phyloP scores from a whole-genome alignment of 2,888 invertebrate genomes.

The Drosophila helvetica region DNA sequence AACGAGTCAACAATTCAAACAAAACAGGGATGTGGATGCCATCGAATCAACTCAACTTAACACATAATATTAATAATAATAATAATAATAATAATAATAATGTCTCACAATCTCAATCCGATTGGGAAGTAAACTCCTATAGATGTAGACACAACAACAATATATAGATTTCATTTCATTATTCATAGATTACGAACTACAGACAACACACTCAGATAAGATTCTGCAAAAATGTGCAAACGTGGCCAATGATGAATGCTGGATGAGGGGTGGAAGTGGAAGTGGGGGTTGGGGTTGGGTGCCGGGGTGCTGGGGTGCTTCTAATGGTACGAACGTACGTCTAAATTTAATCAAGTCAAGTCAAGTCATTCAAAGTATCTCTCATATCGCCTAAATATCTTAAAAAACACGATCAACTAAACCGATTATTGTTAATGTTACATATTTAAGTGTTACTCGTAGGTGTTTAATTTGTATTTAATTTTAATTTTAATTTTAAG shows the following conservation, averaged over 20 bases:
- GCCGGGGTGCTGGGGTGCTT: background rate
- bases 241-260: conserved; percentile 26
- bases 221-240: conserved; percentile 26
- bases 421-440: conserved; percentile 48
- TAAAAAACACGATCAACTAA: conserved; percentile 56
- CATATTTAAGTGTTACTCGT: conserved; percentile 35
- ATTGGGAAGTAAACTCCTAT: conserved; percentile 39
- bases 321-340: conserved; percentile 26
- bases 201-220: conserved; percentile 41
- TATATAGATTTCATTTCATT: conserved; percentile 41
- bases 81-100: too few relatives aligned
- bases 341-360: conserved; percentile 52
- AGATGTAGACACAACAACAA: conserved; percentile 73
- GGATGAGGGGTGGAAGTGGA: conserved; percentile 15
- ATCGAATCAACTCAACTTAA: conserved; percentile 43
- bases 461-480: conserved; percentile 33
- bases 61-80: too few relatives aligned
- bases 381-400: conserved; percentile 53
- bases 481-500: conserved; percentile 17
- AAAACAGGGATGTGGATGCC: conserved; percentile 48
- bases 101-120: conserved; percentile 18
- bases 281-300: conserved; percentile 24
- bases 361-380: conserved; percentile 49
- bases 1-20: conserved; percentile 57
- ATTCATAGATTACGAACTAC: conserved; percentile 45